phyloP scores from a whole-genome alignment of 2,888 invertebrate species.

The Parnassius apollo region DNA sequence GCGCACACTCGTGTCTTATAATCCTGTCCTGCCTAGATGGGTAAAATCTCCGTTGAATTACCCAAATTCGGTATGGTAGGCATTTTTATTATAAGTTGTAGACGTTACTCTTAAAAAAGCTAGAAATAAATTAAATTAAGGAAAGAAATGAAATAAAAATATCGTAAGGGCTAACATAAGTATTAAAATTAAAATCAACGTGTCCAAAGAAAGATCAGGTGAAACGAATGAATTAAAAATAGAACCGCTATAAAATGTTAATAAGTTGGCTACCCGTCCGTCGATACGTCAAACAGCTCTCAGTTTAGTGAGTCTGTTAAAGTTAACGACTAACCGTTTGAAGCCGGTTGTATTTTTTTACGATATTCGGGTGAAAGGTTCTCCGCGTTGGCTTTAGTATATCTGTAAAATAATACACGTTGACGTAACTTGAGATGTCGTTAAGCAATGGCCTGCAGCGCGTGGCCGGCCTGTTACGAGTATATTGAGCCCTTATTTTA shows the following conservation, averaged over 20 bases:
- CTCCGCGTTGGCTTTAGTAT: slow-evolving; percentile 39
- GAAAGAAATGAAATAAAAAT: background rate
- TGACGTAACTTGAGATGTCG: slow-evolving; percentile 35
- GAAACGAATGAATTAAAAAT: slow-evolving; percentile 19
- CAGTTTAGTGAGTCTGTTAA: slow-evolving; percentile 36
- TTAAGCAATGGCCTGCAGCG: slow-evolving; percentile 31
- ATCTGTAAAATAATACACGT: slow-evolving; percentile 39
- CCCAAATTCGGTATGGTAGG: too few relatives aligned
- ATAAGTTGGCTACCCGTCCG: slow-evolving; percentile 11
- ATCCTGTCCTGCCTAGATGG: too few relatives aligned
- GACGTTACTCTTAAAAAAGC: too few relatives aligned
- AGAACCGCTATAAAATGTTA: slow-evolving; percentile 18
- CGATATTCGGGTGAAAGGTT: slow-evolving; percentile 41
- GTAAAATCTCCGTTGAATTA: too few relatives aligned
- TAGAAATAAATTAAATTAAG: too few relatives aligned
- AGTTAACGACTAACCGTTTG: slow-evolving; percentile 38
- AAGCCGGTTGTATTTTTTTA: slow-evolving; percentile 40
- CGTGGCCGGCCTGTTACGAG: slow-evolving; percentile 10
- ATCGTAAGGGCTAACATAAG: background rate
- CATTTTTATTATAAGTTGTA: too few relatives aligned
- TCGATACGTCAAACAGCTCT: slow-evolving; percentile 21
- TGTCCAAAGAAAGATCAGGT: slow-evolving; percentile 16
- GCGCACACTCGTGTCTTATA: too few relatives aligned
- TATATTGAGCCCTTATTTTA: too few relatives aligned
- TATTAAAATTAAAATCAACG: background rate